phyloP scores from a whole-genome alignment of 2,797 vertebrate genomes.

The Novumbra hubbsi region DNA sequence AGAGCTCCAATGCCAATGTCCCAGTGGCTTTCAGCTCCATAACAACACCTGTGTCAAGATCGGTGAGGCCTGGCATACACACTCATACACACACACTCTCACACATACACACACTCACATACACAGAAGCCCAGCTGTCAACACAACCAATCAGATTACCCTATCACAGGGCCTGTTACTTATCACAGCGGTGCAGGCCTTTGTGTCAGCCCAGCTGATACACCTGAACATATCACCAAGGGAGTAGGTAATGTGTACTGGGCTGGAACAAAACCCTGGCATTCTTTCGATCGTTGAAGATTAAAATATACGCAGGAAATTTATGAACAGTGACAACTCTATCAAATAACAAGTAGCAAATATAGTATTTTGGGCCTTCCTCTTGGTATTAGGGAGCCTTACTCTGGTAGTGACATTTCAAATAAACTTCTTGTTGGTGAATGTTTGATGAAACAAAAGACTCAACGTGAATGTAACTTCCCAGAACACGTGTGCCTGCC shows the following conservation, averaged over 20 bases:
- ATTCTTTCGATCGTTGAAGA: slow-evolving; percentile 5
- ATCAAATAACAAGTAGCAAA: too few species aligned
- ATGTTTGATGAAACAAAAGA: not conserved
- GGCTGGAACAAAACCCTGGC: not conserved
- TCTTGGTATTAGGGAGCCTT: too few species aligned
- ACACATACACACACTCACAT: not conserved
- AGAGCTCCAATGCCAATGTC: slow-evolving; percentile 87
- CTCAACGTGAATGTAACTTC: not conserved
- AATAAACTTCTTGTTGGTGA: not conserved
- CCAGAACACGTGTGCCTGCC: slow-evolving; percentile 89
- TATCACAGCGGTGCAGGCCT: not conserved
- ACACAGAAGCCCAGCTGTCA: not conserved
- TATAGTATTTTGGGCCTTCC: too few species aligned
- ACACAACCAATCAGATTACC: not conserved
- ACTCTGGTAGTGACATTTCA: not conserved
- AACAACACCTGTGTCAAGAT: slow-evolving; percentile 86
- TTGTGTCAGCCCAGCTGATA: not conserved
- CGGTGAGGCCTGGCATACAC: slow-evolving; percentile 63
- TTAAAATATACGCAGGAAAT: too few species aligned
- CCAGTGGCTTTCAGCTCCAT: slow-evolving; percentile 76
- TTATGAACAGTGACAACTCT: too few species aligned
- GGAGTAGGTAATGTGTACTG: not conserved
- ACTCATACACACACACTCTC: not conserved
- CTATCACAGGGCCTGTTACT: not conserved
- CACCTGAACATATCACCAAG: not conserved